Evolutionary conservation across 2,113 vertebrate species (phyloP).

Genomic region (Cheilinus undulatus): DNA sequence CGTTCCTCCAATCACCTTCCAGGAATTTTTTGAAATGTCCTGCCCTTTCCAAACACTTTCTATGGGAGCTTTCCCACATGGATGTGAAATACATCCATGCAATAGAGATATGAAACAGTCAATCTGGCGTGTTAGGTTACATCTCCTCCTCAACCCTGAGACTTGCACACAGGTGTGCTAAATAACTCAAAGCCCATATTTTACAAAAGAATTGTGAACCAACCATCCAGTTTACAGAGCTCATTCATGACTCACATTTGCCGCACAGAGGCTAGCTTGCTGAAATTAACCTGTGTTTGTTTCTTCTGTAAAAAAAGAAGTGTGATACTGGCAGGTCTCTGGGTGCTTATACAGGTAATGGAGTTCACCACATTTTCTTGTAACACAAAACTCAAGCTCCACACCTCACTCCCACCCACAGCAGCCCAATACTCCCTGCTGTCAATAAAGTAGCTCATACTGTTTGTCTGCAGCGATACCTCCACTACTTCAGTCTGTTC

Average conservation of each 20-base stretch:
- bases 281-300: not conserved
- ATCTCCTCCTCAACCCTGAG: not conserved
- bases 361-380: not conserved
- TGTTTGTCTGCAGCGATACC: constrained; percentile 14
- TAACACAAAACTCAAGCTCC: not conserved
- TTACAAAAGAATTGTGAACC: not conserved
- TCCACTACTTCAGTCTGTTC: constrained; percentile 6
- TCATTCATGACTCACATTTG: not conserved
- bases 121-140: no score
- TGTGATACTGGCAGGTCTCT: not conserved
- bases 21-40: no score
- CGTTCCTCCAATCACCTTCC: no score
- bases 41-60: no score
- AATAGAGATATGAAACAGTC: no score
- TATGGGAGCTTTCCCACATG: no score
- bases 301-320: not conserved
- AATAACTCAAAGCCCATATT: not conserved
- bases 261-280: not conserved
- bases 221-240: not conserved
- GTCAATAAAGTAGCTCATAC: constrained; percentile 50
- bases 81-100: no score
- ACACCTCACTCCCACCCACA: not conserved
- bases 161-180: no score
- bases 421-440: constrained; percentile 17
- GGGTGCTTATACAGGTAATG: not conserved